Conservation (phyloP, 2,797 vertebrate species). For the Falco cherrug region DNA sequence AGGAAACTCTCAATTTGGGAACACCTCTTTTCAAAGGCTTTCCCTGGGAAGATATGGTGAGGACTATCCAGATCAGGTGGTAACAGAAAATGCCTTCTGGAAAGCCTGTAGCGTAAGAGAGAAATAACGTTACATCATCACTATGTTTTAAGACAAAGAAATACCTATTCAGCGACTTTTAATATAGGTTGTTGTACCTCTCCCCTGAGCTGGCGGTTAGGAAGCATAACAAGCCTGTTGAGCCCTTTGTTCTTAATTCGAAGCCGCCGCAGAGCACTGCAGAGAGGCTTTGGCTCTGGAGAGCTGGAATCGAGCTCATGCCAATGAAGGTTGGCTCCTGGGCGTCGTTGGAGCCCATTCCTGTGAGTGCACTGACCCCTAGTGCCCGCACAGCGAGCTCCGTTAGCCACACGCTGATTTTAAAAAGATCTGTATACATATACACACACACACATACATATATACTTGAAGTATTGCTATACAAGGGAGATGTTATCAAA, state of each 20-base stretch:
- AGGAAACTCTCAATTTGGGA: background rate
- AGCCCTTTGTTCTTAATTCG: background rate
- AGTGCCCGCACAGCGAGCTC: background rate
- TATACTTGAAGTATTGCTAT: background rate
- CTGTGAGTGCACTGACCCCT: constrained; percentile 57
- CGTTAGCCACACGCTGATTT: background rate
- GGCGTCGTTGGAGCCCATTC: background rate
- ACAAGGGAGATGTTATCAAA: background rate
- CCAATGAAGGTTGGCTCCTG: accelerated
- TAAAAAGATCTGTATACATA: background rate
- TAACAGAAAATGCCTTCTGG: background rate
- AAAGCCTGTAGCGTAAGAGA: background rate
- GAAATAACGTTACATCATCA: background rate
- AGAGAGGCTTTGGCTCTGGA: background rate
- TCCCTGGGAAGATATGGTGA: background rate
- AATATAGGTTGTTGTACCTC: background rate
- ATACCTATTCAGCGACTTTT: background rate
- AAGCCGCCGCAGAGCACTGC: background rate
- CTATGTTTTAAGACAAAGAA: background rate
- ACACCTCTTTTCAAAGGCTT: background rate
- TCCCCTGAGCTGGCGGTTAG: background rate
- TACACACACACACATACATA: no score
- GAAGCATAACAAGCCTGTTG: background rate
- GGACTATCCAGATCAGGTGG: background rate
- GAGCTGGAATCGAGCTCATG: accelerated